phyloP scores from a whole-genome alignment of 2,797 vertebrate species.

The Peromyscus melanophrys region DNA sequence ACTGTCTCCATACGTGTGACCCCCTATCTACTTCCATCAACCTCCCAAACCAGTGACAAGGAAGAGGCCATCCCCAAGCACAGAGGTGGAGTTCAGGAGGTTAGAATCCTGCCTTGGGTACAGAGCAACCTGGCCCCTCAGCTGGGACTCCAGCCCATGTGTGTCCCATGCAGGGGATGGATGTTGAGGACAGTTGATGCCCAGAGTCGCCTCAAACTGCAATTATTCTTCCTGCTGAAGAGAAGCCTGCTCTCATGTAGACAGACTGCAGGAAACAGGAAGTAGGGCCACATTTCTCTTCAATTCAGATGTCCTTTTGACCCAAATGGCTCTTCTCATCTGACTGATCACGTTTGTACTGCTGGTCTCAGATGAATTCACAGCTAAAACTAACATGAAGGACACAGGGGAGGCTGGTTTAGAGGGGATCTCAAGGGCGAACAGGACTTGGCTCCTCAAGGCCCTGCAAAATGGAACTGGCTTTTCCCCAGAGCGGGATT shows the following conservation, averaged over 20 bases:
- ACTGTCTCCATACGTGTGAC: background rate
- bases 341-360: background rate
- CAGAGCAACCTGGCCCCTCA: background rate
- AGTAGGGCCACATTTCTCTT: background rate
- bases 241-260: background rate
- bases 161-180: background rate
- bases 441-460: background rate
- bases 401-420: background rate
- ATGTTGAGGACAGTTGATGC: background rate
- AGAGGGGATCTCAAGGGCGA: background rate
- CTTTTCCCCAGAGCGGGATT: slow-evolving; percentile 15
- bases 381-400: background rate
- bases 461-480: background rate
- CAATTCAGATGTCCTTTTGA: background rate
- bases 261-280: background rate
- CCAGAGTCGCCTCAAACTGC: background rate
- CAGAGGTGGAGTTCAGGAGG: background rate
- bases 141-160: background rate
- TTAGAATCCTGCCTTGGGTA: background rate
- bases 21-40: background rate
- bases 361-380: slow-evolving; percentile 44
- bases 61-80: background rate
- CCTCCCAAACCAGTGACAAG: background rate
- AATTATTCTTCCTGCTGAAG: background rate
- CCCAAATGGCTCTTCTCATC: background rate